These are phyloP conservation scores for Cephus spinipes DNA, from an alignment of 2,888 invertebrate species.

Conservation along the genomic window DNA sequence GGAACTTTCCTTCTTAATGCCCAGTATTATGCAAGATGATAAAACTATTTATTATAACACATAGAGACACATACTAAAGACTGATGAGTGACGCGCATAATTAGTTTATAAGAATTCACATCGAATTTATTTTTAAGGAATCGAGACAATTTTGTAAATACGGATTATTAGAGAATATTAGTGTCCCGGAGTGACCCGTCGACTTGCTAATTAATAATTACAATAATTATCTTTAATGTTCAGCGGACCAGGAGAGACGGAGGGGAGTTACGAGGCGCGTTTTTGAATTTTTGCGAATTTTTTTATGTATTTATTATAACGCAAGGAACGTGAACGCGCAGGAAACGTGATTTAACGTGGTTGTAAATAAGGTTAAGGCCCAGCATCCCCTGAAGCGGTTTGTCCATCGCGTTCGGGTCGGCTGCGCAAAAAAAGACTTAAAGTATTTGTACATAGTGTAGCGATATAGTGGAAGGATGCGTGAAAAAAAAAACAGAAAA, in stretches of 20 bases:
- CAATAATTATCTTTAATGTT: background rate
- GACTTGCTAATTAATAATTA: background rate
- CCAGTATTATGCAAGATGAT: constrained; percentile 54
- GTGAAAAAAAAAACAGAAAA: background rate
- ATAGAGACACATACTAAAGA: constrained; percentile 48
- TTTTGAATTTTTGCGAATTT: background rate
- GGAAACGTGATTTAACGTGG: background rate
- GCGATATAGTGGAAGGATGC: background rate
- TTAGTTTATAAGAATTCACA: background rate
- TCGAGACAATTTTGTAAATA: constrained; percentile 1
- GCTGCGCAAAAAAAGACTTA: background rate
- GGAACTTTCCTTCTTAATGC: constrained; percentile 27
- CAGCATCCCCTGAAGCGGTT: background rate
- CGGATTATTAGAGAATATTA: background rate
- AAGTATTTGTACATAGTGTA: constrained; percentile 3
- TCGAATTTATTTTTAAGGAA: background rate
- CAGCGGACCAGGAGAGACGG: background rate
- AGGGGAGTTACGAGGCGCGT: background rate
- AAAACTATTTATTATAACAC: constrained; percentile 49
- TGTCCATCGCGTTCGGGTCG: background rate
- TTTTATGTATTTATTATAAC: constrained; percentile 1
- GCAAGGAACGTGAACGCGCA: background rate
- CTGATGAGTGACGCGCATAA: constrained; percentile 38
- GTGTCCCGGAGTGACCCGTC: background rate
- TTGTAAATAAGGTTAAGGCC: constrained; percentile 9